Evolutionary conservation across 2,797 vertebrate genomes (phyloP), one percentile per base, ranked within the genome.

Genomic region (Benthosema pterotum): DNA sequence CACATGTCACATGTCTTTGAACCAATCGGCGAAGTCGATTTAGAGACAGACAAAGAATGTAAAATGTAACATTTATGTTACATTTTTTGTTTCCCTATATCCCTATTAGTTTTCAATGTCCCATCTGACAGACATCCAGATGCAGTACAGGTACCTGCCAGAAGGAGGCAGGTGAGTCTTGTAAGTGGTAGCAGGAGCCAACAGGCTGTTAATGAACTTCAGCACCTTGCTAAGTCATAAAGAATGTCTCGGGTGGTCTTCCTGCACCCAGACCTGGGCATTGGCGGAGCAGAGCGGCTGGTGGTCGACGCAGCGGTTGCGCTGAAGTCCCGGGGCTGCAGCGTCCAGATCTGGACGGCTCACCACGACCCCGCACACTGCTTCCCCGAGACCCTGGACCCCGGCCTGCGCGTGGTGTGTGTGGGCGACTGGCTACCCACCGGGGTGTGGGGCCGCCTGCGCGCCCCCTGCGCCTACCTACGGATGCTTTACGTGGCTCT

Each of bases 231-330:
- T 38, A 8, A 38, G 6, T 9, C 8, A 38, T 8, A 38, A 11
- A 93, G 88, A 63, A 94, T 94, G 93, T 84, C 70, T 0, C 91
- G 90, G 0, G 95, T 98, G 77, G 87, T 97, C 62, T 98, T 99
- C 66, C 90, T 99, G 60, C 97, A 99, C 87, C 97, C 97, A 4
- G 97, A 99, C 83, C 86, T 99, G 56, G 97, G 97, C 4, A 93
- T 99, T 48, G 97, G 97, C 17, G 97, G 97, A n/a, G 97, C 97
- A 0, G 97, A 99, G 89, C 89, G 97, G 48, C 88, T 99, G 69
- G 94, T 98, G 68, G 92, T 99, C 42, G 97, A 99, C 72, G 96
- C 96, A 1, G 97, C 97, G 4, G 84, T 98, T 7, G 95, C 97
- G 11, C 83, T 99, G 60, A 93, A 84, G 74, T 89, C 93, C 45